Evolutionary conservation across 2,113 vertebrate genomes (phyloP), one percentile per base, ranked within the genome.

Genomic region (Carassius gibelio): DNA sequence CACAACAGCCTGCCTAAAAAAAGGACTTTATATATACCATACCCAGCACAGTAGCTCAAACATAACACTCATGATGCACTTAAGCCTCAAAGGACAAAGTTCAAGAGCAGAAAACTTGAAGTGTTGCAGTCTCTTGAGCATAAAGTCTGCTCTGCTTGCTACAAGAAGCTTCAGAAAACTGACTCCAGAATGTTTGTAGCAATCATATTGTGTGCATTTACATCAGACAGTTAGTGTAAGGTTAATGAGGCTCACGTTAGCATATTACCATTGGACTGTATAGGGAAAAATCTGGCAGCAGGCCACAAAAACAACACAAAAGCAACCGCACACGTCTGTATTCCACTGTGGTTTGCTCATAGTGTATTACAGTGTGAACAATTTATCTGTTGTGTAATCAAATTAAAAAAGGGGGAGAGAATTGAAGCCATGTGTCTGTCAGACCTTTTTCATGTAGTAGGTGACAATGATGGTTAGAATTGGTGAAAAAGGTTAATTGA

Each of bases 401-500:
- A 86, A 90, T 89, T 57, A 75, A 87, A 84, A 68, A 82, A 55
- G 4, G 19, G 13, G 42, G n/a, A 69, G 68, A 26, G 74, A 77
- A 82, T 52, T 52, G 75, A 83, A 86, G 38, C 75, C 26, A 76
- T 85, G 85, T 85, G 76, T 82, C 81, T 87, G 90, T 88, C 87
- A 88, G 87, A 86, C 78, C 80, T 82, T 79, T 75, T 84, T 86
- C 86, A 82, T 82, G 89, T 78, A 78, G 83, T 78, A 61, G 59
- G 38, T 87, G 85, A 83, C 85, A 88, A 84, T 75, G 76, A 78
- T 68, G 45, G 74, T 50, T 64, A 82, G 85, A 66, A 77, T 52
- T 78, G 36, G 78, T 14, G 66, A 83, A 87, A 87, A 88, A 88
- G 87, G 88, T 88, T 88, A 89, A 90, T 91, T 89, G 87, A 90